A percentile compares a stretch with the other conserved stretches of the same genome.
These are phyloP conservation scores for Spisula subtruncata DNA, from an alignment of 2,888 invertebrate genomes.

Conservation along the genomic window DNA sequence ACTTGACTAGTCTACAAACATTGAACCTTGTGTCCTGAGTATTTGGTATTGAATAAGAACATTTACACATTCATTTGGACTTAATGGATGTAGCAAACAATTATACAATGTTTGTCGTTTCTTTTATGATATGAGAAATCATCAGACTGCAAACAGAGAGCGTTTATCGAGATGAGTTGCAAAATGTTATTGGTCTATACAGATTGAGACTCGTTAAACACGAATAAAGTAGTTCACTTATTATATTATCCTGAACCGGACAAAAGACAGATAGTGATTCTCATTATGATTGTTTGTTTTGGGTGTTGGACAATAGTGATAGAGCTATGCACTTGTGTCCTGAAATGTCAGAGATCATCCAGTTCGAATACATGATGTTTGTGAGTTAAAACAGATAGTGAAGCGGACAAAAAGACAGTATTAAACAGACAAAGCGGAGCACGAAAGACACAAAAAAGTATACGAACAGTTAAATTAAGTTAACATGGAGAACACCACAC, in stretches of 20 bases:
- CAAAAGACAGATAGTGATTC: neutral
- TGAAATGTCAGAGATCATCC: neutral
- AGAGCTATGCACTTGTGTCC: neutral
- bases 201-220: neutral
- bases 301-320: neutral
- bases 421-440: too few relatives aligned
- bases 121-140: neutral
- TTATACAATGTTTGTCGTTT: neutral
- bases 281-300: neutral
- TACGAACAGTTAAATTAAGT: too few relatives aligned
- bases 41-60: too few relatives aligned
- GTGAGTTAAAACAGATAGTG: too few relatives aligned
- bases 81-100: too few relatives aligned
- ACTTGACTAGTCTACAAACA: too few relatives aligned
- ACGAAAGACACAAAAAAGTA: too few relatives aligned
- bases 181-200: neutral
- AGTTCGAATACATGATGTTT: neutral
- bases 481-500: too few relatives aligned
- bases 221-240: neutral
- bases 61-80: too few relatives aligned
- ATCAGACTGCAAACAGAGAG: neutral
- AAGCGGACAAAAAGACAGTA: too few relatives aligned
- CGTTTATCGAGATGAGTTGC: neutral
- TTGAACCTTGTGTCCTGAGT: too few relatives aligned
- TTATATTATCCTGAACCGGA: neutral